A percentile compares a stretch with the other conserved stretches of the same genome.
These are phyloP conservation scores for Tenthredo amoena DNA, from an alignment of 2,888 invertebrate species.

Conservation along the genomic window DNA sequence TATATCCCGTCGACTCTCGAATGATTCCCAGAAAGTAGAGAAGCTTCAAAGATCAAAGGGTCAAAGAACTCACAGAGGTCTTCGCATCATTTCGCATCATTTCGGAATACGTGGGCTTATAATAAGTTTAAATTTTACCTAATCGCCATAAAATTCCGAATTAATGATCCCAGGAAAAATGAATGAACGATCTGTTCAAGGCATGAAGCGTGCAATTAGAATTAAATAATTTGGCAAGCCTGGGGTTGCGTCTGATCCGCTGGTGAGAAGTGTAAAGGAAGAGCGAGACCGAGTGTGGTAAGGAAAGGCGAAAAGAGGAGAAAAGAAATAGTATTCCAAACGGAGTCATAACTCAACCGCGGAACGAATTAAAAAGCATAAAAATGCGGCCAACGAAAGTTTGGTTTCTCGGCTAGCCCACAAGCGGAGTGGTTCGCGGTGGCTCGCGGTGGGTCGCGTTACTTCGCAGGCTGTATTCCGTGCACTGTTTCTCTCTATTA, in stretches of 20 bases:
- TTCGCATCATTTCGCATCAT: not conserved
- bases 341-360: slow-evolving; percentile 68
- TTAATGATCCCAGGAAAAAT: not conserved
- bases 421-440: slow-evolving; percentile 41
- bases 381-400: slow-evolving; percentile 61
- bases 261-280: not conserved
- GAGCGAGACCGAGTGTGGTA: not conserved
- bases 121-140: not conserved
- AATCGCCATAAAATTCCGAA: not conserved
- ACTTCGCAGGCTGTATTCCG: slow-evolving; percentile 16
- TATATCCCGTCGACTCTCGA: slow-evolving; percentile 46
- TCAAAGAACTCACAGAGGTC: not conserved
- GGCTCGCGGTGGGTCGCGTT: slow-evolving; percentile 32
- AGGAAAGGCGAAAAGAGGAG: not conserved
- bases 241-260: not conserved
- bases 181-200: not conserved
- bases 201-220: not conserved
- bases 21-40: not conserved
- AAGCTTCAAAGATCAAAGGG: not conserved
- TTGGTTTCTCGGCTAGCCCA: slow-evolving; percentile 67
- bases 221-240: slow-evolving; percentile 17
- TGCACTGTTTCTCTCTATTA: slow-evolving; percentile 65
- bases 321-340: slow-evolving; percentile 54
- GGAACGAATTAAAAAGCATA: slow-evolving; percentile 73
- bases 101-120: not conserved